Evolutionary conservation across 1,140 invertebrate species (phyloP), one percentile per base, ranked within the genome.

Genomic region (Eciton burchellii): DNA sequence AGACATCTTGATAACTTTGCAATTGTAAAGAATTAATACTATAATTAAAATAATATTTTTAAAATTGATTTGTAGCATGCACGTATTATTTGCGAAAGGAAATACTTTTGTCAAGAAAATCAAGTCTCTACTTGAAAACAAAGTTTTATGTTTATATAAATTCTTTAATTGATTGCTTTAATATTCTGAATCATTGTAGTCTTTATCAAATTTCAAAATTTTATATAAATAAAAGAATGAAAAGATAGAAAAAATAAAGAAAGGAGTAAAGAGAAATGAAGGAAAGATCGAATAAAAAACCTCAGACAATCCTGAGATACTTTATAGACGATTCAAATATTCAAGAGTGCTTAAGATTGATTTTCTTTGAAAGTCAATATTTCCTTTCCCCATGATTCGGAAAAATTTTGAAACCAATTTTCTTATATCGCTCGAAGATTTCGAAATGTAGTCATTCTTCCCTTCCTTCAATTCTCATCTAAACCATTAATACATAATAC

Each of bases 251-350:
- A 29, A 45, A 41, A 19, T 0, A 11, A 54, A 16, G 16, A 19
- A 0, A 19, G 9, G 5, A 62, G 8, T 49, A 24, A 49, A 63
- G n/a, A 56, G 4, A 41, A 26, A 41, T 19, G 12, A 21, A 68
- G n/a, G 45, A 12, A 5, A 56, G 43, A 1, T 16, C 0, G 62
- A 54, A n/a, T n/a, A n/a, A 79, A 29, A 68, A 68, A 45, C 19
- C 54, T 47, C 49, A n/a, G 35, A 77, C 21, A 79, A 9, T 79
- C 16, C 63, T 29, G 35, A 21, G 52, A 79, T 45, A 45, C 49
- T 70, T 79, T 45, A 49, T 79, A 56, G 21, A 79, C 29, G 24
- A 79, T 49, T 35, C 49, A 79, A 49, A 79, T 79, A 79, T 57
- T 70, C 49, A 29, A 70, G n/a, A 56, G 24, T 57, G 14, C 16